Evolutionary conservation across 1,140 invertebrate species (phyloP), one percentile per base, ranked within the genome.

Genomic region (Temnothorax longispinosus): DNA sequence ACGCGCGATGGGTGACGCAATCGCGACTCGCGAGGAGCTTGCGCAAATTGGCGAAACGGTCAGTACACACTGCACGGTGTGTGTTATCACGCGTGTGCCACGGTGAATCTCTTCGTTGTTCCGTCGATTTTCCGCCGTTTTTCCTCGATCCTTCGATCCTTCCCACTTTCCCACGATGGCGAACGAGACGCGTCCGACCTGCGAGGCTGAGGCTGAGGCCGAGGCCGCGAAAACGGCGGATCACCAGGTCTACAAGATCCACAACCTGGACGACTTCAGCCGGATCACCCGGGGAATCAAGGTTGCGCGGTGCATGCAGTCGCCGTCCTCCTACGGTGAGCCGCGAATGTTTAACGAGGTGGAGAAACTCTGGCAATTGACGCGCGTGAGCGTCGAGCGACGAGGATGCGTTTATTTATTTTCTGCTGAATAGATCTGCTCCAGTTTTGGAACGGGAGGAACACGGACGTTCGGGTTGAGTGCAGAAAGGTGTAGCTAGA

Each of bases 281-380:
- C 94, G 94, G 87, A 93, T 97, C 10, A 94, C 96, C 0, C 95
- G 94, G 85, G 96, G 96, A 13, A 95, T 97, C 44, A 95, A 96
- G 94, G 95, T 97, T 50, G 96, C 96, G 65, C 95, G 96, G 81
- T 96, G 96, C 77, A 97, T 97, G 96, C 93, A 96, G 87, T 95
- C 95, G 11, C 95, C 96, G 87, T 94, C 95, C 15, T 94, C 96
- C 69, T 94, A 95, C 86, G 90, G 93, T 94, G 87, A 93, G 89
- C 11, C 11, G 44, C 21, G 2, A 35, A 18, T 8, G n/a, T 21
- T 62, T 27, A 27, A 27, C 27, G 11, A 62, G 58, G 21, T 13
- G 15, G 5, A 62, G 27, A 0, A 13, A 50, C 13, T 50, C 50
- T 44, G 41, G 41, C 27, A 27, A 27, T 27, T 27, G 18, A 54